Conservation (phyloP, 2,797 vertebrate genomes). For the Urophycis tenuis region DNA sequence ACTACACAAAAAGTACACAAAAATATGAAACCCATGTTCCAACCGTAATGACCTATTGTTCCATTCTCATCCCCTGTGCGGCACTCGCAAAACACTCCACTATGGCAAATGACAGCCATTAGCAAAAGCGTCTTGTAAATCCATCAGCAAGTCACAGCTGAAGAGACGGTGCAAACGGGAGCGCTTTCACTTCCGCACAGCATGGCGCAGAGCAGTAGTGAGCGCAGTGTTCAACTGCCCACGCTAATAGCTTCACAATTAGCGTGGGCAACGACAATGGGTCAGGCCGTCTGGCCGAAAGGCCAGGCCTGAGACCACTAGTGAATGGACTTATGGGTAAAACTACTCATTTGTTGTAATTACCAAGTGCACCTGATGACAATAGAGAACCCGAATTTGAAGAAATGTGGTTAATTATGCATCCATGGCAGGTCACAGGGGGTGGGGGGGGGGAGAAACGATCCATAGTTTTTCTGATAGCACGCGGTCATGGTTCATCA, state of each 20-base stretch:
- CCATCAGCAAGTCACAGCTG: background rate
- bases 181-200: slow-evolving; percentile 14
- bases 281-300: slow-evolving; percentile 27
- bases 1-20: background rate
- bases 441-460: no score
- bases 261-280: slow-evolving; percentile 41
- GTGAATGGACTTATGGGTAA: background rate
- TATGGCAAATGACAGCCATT: slow-evolving; percentile 2
- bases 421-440: background rate
- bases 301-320: slow-evolving; percentile 31
- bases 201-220: slow-evolving; percentile 9
- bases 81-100: background rate
- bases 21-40: background rate
- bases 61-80: background rate
- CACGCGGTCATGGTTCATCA: no score
- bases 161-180: background rate
- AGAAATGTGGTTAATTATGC: background rate
- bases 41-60: background rate
- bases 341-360: background rate
- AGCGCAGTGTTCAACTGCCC: slow-evolving; percentile 14
- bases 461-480: background rate
- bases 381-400: background rate
- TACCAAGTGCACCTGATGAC: background rate
- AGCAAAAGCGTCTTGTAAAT: slow-evolving; percentile 21
- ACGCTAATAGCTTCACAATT: slow-evolving; percentile 18